Base-by-base conservation (phyloP, 2,888 invertebrate species). In the Bhutanitis thaidina region DNA sequence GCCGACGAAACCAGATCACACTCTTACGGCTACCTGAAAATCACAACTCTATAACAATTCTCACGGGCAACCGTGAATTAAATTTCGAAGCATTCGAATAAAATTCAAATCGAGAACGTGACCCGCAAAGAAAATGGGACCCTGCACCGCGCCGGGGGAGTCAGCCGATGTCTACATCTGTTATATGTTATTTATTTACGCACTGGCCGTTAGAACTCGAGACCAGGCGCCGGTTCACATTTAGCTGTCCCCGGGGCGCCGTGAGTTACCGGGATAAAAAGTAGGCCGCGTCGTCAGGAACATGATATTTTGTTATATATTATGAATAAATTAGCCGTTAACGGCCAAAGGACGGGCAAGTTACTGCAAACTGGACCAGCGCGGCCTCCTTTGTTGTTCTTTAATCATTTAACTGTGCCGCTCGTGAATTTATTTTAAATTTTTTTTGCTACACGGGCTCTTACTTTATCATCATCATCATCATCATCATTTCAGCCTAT, bases 291-390 rank as follows among this genome's bases (percentile, higher is more conserved):
- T 43, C 49, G 49, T 34, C 50, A 34, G 44, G 25, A 40, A 45
- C 35, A 40, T 40, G 44, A 40, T 50, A 51, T 51, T 45, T 41
- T 34, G 51, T 51, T 45, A 51, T 51, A 45, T 41, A 51, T 45
- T 51, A 51, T 51, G 51, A 51, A 51, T 51, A 51, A 51, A 45
- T 51, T 51, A 51, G 40, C 39, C 51, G 44, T 51, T 51, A 51
- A 45, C 29, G 45, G 37, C 12, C 38, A 43, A 12, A 36, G 49
- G 43, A 20, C 32, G 30, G 43, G 32, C 12, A 43, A 49, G 20
- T 49, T 49, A 13, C 12, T 29, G 20, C 38, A 20, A 41, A 49
- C 13, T 43, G 43, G 37, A 30, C 49, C 27, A 16, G 37, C 35
- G 30, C n/a, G 37, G 20, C 8, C 16, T 27, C 12, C 14, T 10